Evolutionary conservation across 2,888 invertebrate species (phyloP), one percentile per base, ranked within the genome.

Genomic region (Drymonia ruficornis): DNA sequence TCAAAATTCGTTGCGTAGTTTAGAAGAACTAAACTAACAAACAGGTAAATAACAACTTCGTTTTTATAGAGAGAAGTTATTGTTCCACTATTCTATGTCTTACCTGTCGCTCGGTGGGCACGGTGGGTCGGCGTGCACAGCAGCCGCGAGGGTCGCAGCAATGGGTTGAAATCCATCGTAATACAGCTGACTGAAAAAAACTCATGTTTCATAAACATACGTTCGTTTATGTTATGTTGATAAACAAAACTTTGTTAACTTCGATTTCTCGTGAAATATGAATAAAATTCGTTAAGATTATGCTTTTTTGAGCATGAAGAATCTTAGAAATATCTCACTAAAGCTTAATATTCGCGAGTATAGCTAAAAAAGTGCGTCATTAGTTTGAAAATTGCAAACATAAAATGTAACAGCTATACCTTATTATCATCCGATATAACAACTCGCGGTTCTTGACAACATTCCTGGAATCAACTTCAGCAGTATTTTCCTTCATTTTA

Each of bases 111-210:
- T 99, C 0, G 91, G 99, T 0, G 99, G 98, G 80, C 99, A 99
- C 0, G 98, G 96, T 31, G 98, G 98, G 70, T 98, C 98, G 0
- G 98, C 97, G 76, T 98, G 97, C 0, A 98, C 96, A 34, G 96
- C 93, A 51, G 96, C 95, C 0, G 98, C 96, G 55, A 99, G 86
- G 49, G 95, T 96, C 0, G 97, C 95, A 0, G 99, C 99, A 49
- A 99, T 93, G n/a, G 96, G 95, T 82, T 98, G 98, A 83, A 98
- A 96, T 0, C 99, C 99, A 95, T 99, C 99, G 80, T 99, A 99
- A 86, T 97, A 98, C 51, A 99, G 92, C 86, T 99, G 99, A 76
- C 99, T 99, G 83, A 36, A 63, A 70, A 42, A 42, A 60, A 42
- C 53, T 31, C 7, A 31, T 7, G 28, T 28, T 28, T 8, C 6